phyloP scores from a whole-genome alignment of 2,797 vertebrate genomes.

The Poeciliopsis presidionis region DNA sequence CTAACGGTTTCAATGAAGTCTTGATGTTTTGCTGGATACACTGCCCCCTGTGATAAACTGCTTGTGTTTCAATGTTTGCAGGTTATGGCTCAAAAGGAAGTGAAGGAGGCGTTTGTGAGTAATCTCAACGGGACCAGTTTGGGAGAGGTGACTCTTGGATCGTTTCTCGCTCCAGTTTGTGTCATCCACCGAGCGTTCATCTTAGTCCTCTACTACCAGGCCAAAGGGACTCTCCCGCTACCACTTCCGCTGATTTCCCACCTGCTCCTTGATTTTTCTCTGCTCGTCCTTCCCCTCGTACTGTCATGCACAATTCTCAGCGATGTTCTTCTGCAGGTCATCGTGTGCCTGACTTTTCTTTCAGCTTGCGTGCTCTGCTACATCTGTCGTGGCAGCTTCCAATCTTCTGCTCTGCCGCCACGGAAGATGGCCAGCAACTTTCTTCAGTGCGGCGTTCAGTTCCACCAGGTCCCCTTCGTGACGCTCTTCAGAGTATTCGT shows the following conservation, averaged over 20 bases:
- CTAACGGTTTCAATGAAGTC: not conserved
- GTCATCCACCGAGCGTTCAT: slow-evolving; percentile 87
- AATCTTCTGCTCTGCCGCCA: slow-evolving; percentile 22
- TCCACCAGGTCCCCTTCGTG: slow-evolving; percentile 85
- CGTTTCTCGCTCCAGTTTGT: slow-evolving; percentile 85
- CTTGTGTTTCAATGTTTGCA: slow-evolving; percentile 46
- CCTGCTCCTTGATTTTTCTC: slow-evolving; percentile 86
- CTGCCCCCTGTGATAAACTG: not conserved
- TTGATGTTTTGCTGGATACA: not conserved
- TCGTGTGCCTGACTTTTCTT: slow-evolving; percentile 59
- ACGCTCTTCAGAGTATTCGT: slow-evolving; percentile 87
- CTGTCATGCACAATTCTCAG: slow-evolving; percentile 87
- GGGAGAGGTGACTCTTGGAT: slow-evolving; percentile 85
- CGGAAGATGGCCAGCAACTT: slow-evolving; percentile 76
- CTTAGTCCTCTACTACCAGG: slow-evolving; percentile 78
- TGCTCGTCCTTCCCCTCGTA: slow-evolving; percentile 86
- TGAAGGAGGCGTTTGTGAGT: slow-evolving; percentile 92
- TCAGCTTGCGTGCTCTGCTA: slow-evolving; percentile 71
- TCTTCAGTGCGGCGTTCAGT: slow-evolving; percentile 74
- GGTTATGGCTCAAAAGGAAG: slow-evolving; percentile 85
- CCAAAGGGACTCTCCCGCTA: slow-evolving; percentile 64
- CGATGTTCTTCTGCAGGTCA: slow-evolving; percentile 72
- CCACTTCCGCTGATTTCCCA: slow-evolving; percentile 70
- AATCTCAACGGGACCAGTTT: slow-evolving; percentile 92
- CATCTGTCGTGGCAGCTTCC: slow-evolving; percentile 71